Evolutionary conservation across 2,113 vertebrate genomes (phyloP), one percentile per base, ranked within the genome.

Genomic region (Mirounga angustirostris): DNA sequence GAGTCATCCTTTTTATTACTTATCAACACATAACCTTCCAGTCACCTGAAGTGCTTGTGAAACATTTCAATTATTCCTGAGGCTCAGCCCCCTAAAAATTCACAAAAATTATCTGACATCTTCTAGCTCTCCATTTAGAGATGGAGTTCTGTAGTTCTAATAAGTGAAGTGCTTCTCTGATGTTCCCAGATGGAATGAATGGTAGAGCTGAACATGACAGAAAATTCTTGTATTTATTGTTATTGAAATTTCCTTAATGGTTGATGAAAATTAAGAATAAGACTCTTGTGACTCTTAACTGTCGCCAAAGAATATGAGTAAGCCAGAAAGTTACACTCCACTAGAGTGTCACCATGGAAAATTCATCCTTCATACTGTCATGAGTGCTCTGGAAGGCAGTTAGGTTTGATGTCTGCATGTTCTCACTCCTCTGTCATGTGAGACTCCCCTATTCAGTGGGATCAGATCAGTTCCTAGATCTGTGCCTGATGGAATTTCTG

Each of bases 181-280:
- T 63, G 14, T 21, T 89, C 56, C 76, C 21, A 33, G 19, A 93
- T 30, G 82, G 24, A 78, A 0, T 28, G 1, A 63, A 52, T 67
- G 10, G 7, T 63, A 54, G 50, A 61, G 9, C 40, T 4, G 5
- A 79, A 61, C 7, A 52, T 73, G n/a, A 89, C n/a, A 82, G 50
- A 78, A 96, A 88, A 80, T 10, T 63, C 26, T 14, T 61, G 2
- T 71, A 26, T 65, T 91, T 94, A 81, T 78, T 86, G 59, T 93
- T 74, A 90, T 28, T 73, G 74, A 2, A 52, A 50, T 89, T 96
- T 96, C 46, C 40, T 30, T 52, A 88, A 40, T 26, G 54, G 14
- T 8, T 83, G 33, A 86, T 67, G 46, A 94, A 87, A 96, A 36
- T 52, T 79, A 69, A 76, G 6, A 83, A 6, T 65, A 81, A 94